These are phyloP conservation scores for Emys orbicularis DNA, from an alignment of 2,797 vertebrate species.

Conservation along the genomic window DNA sequence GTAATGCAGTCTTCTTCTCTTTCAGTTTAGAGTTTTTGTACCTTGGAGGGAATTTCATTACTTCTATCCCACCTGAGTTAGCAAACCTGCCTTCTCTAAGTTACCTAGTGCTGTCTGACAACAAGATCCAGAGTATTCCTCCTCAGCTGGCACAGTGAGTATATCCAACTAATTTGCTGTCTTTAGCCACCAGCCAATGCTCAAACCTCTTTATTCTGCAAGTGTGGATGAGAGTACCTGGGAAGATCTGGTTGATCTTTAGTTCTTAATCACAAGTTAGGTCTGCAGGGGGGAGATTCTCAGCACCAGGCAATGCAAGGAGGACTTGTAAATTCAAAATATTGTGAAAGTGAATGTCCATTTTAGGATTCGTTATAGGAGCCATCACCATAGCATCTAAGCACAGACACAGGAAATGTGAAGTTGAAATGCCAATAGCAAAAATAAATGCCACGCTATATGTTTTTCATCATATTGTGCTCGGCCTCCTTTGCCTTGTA, in stretches of 20 bases:
- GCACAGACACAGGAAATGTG: not conserved
- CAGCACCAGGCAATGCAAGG: not conserved
- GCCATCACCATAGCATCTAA: not conserved
- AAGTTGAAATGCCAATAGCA: not conserved
- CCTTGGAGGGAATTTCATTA: constrained; percentile 97
- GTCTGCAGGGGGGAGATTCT: not conserved
- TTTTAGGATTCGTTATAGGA: not conserved
- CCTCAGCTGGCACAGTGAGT: constrained; percentile 96
- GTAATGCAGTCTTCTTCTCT: constrained; percentile 32
- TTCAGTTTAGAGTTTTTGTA: constrained; percentile 95
- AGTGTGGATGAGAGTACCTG: not conserved
- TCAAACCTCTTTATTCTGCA: not conserved
- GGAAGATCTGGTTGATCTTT: constrained; percentile 12
- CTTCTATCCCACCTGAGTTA: constrained; percentile 93
- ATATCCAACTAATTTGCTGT: constrained; percentile 31
- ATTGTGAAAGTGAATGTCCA: not conserved
- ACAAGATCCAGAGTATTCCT: constrained; percentile 97
- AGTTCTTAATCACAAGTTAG: not conserved
- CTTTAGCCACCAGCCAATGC: constrained; percentile 8
- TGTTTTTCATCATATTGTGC: not conserved
- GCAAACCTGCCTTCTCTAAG: constrained; percentile 93
- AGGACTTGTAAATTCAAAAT: not conserved
- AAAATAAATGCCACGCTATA: not conserved
- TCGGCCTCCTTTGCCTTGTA: not conserved
- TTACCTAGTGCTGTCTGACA: constrained; percentile 97